Conservation (phyloP, 2,888 invertebrate species). For the Seira ritae region DNA sequence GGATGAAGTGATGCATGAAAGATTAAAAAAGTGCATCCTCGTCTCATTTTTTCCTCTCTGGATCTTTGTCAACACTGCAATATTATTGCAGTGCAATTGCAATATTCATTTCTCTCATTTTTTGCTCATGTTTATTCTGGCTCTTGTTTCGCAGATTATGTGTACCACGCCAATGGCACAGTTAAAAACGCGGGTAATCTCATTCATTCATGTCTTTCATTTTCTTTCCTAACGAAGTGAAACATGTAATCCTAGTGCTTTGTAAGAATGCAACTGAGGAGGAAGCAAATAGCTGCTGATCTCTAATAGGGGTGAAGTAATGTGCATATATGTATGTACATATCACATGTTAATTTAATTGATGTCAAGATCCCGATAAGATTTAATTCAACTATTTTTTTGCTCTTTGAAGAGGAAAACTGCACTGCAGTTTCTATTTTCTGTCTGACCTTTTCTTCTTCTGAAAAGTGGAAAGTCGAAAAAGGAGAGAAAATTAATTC, state of each 20-base stretch:
- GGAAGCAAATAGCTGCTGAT: too few species aligned
- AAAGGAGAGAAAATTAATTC: neutral
- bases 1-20: neutral
- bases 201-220: too few species aligned
- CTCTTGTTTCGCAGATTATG: neutral
- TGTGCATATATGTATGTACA: too few species aligned
- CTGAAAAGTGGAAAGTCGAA: neutral
- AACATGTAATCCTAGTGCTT: too few species aligned
- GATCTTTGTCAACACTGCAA: neutral
- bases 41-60: too few species aligned
- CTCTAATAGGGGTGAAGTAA: too few species aligned
- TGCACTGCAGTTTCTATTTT: conserved; percentile 30
- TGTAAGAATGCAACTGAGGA: too few species aligned
- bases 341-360: neutral
- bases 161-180: too few species aligned
- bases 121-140: conserved; percentile 5
- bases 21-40: conserved; percentile 1
- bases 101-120: neutral
- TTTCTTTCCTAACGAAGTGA: too few species aligned
- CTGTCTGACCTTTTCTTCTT: conserved; percentile 35
- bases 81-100: neutral
- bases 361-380: conserved; percentile 8
- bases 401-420: conserved; percentile 1
- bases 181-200: too few species aligned
- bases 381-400: neutral